A percentile compares a stretch with the other conserved stretches of the same genome.
phyloP scores from a whole-genome alignment of 2,797 vertebrate species.

The Geotrypetes seraphini region DNA sequence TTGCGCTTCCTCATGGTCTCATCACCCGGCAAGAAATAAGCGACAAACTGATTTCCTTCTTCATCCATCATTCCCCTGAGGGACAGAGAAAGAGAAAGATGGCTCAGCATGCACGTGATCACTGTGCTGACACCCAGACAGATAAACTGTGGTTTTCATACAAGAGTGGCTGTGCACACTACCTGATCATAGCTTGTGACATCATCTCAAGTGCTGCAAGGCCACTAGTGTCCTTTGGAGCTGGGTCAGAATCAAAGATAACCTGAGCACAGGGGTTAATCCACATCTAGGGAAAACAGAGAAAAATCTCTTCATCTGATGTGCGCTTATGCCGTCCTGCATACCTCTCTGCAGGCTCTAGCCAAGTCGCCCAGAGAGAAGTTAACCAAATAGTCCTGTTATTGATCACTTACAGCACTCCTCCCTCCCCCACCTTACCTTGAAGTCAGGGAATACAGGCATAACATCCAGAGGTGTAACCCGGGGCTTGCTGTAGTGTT shows the following conservation, averaged over 20 bases:
- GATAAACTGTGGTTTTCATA: no score
- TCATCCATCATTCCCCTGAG: constrained; percentile 95
- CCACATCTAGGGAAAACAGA: constrained; percentile 77
- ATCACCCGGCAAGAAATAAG: constrained; percentile 87
- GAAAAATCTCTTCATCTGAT: background rate
- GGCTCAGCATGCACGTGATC: no score
- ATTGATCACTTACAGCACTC: background rate
- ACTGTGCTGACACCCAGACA: background rate
- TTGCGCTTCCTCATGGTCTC: constrained; percentile 86
- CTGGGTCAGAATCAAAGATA: constrained; percentile 90
- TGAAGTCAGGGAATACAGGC: constrained; percentile 88
- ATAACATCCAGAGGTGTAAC: constrained; percentile 85
- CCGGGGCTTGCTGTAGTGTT: constrained; percentile 89
- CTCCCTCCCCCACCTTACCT: constrained; percentile 50
- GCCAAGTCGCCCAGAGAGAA: background rate
- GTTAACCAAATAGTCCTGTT: no score
- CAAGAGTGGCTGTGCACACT: background rate
- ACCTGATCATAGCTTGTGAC: constrained; percentile 98
- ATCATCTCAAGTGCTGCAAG: constrained; percentile 83
- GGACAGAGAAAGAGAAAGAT: background rate
- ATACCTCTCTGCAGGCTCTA: background rate
- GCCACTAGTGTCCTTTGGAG: constrained; percentile 76
- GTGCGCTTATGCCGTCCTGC: background rate
- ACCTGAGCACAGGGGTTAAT: constrained; percentile 95
- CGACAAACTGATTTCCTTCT: constrained; percentile 94